A percentile compares a stretch with the other conserved stretches of the same genome.
These are phyloP conservation scores for Caradrina clavipalpis DNA, from an alignment of 2,888 invertebrate species.

Conservation along the genomic window DNA sequence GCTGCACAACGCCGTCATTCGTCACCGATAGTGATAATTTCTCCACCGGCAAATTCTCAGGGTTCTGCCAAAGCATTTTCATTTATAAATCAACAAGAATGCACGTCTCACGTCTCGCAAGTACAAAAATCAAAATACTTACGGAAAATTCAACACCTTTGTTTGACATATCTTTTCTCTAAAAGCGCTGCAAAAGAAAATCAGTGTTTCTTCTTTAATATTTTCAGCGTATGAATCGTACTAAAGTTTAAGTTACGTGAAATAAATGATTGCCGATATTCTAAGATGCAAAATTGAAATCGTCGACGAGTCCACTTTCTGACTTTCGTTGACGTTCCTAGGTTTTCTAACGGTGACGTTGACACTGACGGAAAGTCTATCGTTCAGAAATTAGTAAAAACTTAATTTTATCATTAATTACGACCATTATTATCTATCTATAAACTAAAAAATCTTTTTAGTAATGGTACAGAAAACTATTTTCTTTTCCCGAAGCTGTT, in stretches of 20 bases:
- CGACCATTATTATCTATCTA: no score
- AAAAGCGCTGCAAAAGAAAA: conserved; percentile 10
- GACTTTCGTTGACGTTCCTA: conserved; percentile 30
- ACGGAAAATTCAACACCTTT: conserved; percentile 71
- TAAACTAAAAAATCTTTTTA: no score
- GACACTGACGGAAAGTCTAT: not conserved
- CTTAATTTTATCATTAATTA: no score
- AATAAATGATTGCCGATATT: conserved; percentile 22
- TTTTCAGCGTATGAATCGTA: not conserved
- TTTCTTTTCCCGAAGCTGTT: no score
- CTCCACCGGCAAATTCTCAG: conserved; percentile 90
- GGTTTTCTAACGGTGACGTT: conserved; percentile 22
- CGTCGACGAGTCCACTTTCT: conserved; percentile 61
- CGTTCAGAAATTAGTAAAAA: conserved; percentile 33
- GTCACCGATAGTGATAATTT: conserved; percentile 82
- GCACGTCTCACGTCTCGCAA: conserved; percentile 12
- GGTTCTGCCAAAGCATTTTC: conserved; percentile 86
- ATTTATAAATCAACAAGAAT: conserved; percentile 52
- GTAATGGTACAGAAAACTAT: no score
- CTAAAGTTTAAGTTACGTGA: not conserved
- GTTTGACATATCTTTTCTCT: conserved; percentile 65
- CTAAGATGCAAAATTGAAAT: conserved; percentile 41
- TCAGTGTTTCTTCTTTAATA: conserved; percentile 5
- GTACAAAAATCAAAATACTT: conserved; percentile 55
- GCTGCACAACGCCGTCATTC: conserved; percentile 88